Evolutionary conservation across 2,113 vertebrate genomes (phyloP).

Genomic region (Sturnira hondurensis): DNA sequence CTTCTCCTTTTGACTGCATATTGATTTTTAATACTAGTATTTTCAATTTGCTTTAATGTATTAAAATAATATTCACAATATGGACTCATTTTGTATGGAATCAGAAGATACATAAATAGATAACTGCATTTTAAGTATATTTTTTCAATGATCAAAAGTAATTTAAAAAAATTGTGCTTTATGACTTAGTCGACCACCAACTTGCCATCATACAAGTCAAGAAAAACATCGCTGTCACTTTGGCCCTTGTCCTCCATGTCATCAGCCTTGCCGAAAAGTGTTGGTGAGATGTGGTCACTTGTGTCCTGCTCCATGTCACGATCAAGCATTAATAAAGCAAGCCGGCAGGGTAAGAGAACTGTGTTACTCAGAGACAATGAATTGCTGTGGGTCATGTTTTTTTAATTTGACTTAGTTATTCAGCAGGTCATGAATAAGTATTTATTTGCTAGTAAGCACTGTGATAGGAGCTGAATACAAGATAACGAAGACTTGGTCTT

Average conservation of each 20-base stretch:
- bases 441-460: background rate
- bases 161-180: slow-evolving; percentile 51
- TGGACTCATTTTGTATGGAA: slow-evolving; percentile 16
- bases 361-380: background rate
- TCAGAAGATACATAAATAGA: background rate
- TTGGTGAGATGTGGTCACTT: slow-evolving; percentile 80
- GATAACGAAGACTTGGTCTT: background rate
- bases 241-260: slow-evolving; percentile 86
- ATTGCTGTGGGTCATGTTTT: background rate
- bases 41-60: slow-evolving; percentile 29
- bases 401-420: slow-evolving; percentile 24
- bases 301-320: slow-evolving; percentile 87
- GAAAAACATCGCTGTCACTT: slow-evolving; percentile 89
- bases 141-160: slow-evolving; percentile 29
- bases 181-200: slow-evolving; percentile 81
- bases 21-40: background rate
- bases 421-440: background rate
- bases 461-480: background rate
- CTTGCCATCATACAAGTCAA: slow-evolving; percentile 87
- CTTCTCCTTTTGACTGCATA: background rate
- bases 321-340: slow-evolving; percentile 88
- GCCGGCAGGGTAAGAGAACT: slow-evolving; percentile 80
- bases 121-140: slow-evolving; percentile 29
- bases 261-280: slow-evolving; percentile 82
- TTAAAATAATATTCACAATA: slow-evolving; percentile 24